A percentile compares a stretch with the other conserved stretches of the same genome.
Conservation (phyloP, 2,113 vertebrate species). For the Lutjanus erythropterus region DNA sequence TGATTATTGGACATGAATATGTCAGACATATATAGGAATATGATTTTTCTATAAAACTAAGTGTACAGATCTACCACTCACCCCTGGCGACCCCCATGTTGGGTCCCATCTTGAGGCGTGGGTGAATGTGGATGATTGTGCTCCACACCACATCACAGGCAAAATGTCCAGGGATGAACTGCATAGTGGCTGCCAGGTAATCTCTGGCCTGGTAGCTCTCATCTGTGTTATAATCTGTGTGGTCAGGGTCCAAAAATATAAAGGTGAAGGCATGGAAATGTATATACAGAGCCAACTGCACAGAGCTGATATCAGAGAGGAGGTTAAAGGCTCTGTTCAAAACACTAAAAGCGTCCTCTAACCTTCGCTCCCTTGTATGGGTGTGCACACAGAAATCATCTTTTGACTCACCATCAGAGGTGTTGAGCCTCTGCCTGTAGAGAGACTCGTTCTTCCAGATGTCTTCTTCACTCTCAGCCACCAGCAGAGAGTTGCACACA, state of each 20-base stretch:
- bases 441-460: conserved; percentile 97
- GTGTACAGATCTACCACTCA: conserved; percentile 61
- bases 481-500: conserved; percentile 94
- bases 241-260: neutral
- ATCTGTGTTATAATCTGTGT: conserved; percentile 91
- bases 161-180: conserved; percentile 97
- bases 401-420: conserved; percentile 88
- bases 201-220: conserved; percentile 95
- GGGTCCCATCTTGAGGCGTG: conserved; percentile 97
- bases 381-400: neutral
- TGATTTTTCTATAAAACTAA: no score
- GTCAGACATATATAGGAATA: no score
- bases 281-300: neutral
- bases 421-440: conserved; percentile 87
- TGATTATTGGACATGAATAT: neutral
- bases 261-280: neutral
- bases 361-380: neutral
- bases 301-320: neutral
- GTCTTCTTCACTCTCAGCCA: conserved; percentile 98
- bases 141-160: conserved; percentile 97
- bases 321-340: neutral
- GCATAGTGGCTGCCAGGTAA: conserved; percentile 98
- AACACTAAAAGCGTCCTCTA: neutral
- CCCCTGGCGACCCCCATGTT: conserved; percentile 97
- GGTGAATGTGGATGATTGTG: conserved; percentile 96